A percentile compares a stretch with the other conserved stretches of the same genome.
Conservation (phyloP, 2,888 invertebrate species). For the Notodonta dromedarius region DNA sequence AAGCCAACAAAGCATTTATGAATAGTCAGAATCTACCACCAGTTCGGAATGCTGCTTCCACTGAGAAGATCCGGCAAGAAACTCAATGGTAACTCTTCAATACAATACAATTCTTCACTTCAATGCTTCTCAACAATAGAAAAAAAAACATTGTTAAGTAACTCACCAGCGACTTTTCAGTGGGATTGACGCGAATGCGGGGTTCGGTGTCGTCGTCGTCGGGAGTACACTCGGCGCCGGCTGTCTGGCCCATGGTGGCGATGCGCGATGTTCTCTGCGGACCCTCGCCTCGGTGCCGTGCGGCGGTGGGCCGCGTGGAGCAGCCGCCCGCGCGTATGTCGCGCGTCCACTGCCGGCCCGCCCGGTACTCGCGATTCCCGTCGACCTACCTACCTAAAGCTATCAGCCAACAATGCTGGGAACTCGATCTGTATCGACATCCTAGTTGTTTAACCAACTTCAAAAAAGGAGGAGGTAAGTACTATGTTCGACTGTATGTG, state of each 20-base stretch:
- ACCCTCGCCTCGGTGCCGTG: conserved; percentile 43
- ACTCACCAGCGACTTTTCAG: conserved; percentile 82
- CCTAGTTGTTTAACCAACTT: not conserved
- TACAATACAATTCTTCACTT: not conserved
- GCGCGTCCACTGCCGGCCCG: conserved; percentile 75
- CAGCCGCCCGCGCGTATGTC: conserved; percentile 78
- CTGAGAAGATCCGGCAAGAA: too few species aligned
- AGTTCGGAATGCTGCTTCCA: too few species aligned
- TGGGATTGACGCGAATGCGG: conserved; percentile 78
- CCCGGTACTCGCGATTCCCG: conserved; percentile 39
- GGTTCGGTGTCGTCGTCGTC: conserved; percentile 80
- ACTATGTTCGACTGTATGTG: too few species aligned
- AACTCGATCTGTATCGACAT: conserved; percentile 2
- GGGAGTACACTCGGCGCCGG: conserved; percentile 81
- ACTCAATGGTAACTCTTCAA: too few species aligned
- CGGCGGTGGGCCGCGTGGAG: conserved; percentile 79
- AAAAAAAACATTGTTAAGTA: conserved; percentile 18
- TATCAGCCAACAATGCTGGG: conserved; percentile 52
- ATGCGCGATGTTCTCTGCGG: conserved; percentile 27
- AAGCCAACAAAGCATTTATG: too few species aligned
- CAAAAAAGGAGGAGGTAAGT: not conserved
- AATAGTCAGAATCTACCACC: too few species aligned
- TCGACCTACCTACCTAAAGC: conserved; percentile 37
- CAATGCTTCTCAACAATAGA: not conserved
- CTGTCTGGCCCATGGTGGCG: conserved; percentile 79